Conservation (phyloP, 2,113 vertebrate genomes). For the Opisthocomus hoazin region DNA sequence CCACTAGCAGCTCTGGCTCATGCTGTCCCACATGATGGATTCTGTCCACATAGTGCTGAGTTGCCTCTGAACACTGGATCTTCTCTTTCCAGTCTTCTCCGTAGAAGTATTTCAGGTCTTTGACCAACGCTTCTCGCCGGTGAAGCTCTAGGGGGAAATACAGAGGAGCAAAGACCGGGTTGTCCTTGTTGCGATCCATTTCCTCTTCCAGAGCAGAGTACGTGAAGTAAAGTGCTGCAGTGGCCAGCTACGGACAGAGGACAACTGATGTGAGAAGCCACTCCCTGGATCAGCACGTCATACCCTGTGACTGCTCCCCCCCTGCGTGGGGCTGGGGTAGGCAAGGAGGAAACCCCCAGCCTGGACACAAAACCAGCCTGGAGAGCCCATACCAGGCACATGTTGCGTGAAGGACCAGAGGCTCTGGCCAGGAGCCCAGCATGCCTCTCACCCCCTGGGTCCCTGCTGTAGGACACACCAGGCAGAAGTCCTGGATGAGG, state of each 20-base stretch:
- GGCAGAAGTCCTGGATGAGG: neutral
- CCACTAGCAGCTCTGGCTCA: slow-evolving; percentile 86
- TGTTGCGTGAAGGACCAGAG: neutral
- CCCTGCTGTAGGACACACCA: neutral
- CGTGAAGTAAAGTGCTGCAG: slow-evolving; percentile 88
- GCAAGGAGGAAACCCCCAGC: neutral
- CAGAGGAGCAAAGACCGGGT: slow-evolving; percentile 85
- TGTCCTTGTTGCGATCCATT: slow-evolving; percentile 89
- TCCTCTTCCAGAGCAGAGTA: slow-evolving; percentile 95
- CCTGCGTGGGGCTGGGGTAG: fast-evolving
- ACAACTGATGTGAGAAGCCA: neutral
- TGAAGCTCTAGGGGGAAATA: slow-evolving; percentile 93
- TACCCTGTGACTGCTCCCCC: neutral
- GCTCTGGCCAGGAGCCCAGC: neutral
- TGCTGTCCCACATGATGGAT: slow-evolving; percentile 85
- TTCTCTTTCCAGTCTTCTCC: slow-evolving; percentile 84
- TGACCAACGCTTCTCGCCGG: slow-evolving; percentile 80
- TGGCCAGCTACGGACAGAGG: slow-evolving; percentile 77
- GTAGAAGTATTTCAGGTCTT: slow-evolving; percentile 88
- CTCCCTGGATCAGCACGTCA: neutral
- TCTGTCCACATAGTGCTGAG: slow-evolving; percentile 83
- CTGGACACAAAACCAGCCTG: neutral
- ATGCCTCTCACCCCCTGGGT: neutral
- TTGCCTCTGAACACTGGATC: slow-evolving; percentile 81
- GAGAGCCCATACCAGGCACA: neutral